phyloP scores from a whole-genome alignment of 2,113 vertebrate species.

The Mastomys natalensis region DNA sequence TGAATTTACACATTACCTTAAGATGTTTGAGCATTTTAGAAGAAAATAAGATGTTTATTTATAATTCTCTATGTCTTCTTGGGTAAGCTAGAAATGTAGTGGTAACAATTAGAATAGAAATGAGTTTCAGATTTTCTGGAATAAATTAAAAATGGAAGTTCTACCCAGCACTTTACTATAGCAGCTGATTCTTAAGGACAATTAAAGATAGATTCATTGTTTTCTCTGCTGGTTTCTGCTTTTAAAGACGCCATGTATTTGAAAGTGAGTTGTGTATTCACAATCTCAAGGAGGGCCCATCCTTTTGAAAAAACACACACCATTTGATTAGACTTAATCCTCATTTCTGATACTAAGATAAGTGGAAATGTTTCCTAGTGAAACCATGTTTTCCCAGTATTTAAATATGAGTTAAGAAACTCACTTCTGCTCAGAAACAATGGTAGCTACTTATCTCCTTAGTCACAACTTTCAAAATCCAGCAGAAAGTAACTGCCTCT shows the following conservation, averaged over 20 bases:
- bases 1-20: neutral
- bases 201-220: neutral
- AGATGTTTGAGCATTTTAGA: neutral
- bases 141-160: neutral
- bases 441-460: neutral
- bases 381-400: neutral
- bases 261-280: neutral
- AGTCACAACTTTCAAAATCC: neutral
- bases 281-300: neutral
- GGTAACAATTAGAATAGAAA: neutral
- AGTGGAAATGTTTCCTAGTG: neutral
- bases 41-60: neutral
- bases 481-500: neutral
- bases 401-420: neutral
- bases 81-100: neutral
- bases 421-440: neutral
- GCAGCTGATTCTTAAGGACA: neutral
- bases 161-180: neutral
- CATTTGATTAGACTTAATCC: neutral
- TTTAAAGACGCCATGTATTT: neutral
- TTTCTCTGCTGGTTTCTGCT: neutral
- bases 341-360: neutral
- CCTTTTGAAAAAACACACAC: accelerated
- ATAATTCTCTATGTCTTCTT: neutral
- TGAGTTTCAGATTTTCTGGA: neutral